These are phyloP conservation scores for Anolis sagrei DNA, from an alignment of 2,113 vertebrate genomes.

Conservation along the genomic window DNA sequence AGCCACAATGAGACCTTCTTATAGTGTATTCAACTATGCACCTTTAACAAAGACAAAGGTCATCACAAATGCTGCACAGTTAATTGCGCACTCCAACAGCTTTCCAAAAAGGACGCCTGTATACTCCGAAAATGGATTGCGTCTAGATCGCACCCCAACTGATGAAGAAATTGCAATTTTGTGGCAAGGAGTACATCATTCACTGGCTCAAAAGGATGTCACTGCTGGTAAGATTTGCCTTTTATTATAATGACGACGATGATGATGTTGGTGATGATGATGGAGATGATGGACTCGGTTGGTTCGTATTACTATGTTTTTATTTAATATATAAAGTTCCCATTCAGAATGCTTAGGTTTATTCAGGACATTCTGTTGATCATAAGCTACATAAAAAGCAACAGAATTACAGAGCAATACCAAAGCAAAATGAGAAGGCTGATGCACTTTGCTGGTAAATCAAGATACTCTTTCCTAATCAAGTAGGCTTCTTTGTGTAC, in stretches of 20 bases:
- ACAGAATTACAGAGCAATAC: neutral
- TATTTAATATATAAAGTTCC: neutral
- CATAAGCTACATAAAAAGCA: neutral
- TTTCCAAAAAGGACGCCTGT: slow-evolving; percentile 56
- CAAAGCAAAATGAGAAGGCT: neutral
- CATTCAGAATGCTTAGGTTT: neutral
- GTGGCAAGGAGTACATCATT: slow-evolving; percentile 75
- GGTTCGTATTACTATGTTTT: neutral
- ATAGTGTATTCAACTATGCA: slow-evolving; percentile 54
- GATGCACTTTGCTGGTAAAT: neutral
- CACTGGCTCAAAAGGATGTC: slow-evolving; percentile 71
- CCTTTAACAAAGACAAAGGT: slow-evolving; percentile 59
- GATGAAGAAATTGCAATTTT: slow-evolving; percentile 83
- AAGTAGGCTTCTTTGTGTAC: neutral
- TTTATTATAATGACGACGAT: too few species aligned
- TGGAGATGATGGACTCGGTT: too few species aligned
- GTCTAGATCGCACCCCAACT: slow-evolving; percentile 76
- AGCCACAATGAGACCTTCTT: slow-evolving; percentile 55
- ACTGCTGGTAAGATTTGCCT: slow-evolving; percentile 69
- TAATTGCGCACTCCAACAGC: slow-evolving; percentile 45
- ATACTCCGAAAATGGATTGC: slow-evolving; percentile 71
- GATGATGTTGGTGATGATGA: too few species aligned
- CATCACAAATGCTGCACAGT: slow-evolving; percentile 48
- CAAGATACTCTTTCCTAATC: neutral
- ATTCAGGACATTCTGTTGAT: too few species aligned